These are phyloP conservation scores for Tortricodes alternella DNA, from an alignment of 2,888 invertebrate species.

Conservation along the genomic window DNA sequence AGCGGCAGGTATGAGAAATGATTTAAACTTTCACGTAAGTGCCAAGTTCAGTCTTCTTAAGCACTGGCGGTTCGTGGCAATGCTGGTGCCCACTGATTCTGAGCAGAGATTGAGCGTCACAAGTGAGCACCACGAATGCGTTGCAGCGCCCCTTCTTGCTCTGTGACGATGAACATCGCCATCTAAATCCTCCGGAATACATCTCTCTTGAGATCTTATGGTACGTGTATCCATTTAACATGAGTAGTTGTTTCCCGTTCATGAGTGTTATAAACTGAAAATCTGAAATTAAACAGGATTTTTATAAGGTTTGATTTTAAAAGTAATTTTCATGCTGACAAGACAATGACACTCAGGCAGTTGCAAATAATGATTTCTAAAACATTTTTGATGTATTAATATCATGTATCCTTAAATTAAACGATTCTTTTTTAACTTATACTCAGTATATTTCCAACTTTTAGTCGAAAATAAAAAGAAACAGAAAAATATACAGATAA, in stretches of 20 bases:
- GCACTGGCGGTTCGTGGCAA: slow-evolving; percentile 15
- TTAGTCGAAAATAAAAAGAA: too few species aligned
- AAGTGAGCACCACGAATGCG: slow-evolving; percentile 24
- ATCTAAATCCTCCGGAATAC: slow-evolving; percentile 27
- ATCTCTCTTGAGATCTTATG: slow-evolving; percentile 28
- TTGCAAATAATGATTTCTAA: too few species aligned
- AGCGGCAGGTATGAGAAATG: too few species aligned
- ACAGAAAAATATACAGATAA: too few species aligned
- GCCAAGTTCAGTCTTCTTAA: slow-evolving; percentile 11
- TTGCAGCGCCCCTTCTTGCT: slow-evolving; percentile 22
- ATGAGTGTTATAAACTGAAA: slow-evolving; percentile 19
- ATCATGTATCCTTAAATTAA: too few species aligned
- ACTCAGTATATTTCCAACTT: too few species aligned
- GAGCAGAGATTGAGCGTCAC: slow-evolving; percentile 20
- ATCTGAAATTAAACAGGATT: slow-evolving; percentile 10
- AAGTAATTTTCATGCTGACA: too few species aligned
- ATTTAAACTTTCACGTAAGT: slow-evolving; percentile 20
- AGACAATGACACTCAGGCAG: too few species aligned
- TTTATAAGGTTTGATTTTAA: too few species aligned
- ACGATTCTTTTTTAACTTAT: too few species aligned
- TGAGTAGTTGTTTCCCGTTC: slow-evolving; percentile 31
- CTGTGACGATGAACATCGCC: slow-evolving; percentile 25
- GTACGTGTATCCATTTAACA: slow-evolving; percentile 25
- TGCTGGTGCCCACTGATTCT: slow-evolving; percentile 25
- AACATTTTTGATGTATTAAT: too few species aligned